Base-by-base conservation (phyloP, 2,113 vertebrate genomes). In the Equus quagga region DNA sequence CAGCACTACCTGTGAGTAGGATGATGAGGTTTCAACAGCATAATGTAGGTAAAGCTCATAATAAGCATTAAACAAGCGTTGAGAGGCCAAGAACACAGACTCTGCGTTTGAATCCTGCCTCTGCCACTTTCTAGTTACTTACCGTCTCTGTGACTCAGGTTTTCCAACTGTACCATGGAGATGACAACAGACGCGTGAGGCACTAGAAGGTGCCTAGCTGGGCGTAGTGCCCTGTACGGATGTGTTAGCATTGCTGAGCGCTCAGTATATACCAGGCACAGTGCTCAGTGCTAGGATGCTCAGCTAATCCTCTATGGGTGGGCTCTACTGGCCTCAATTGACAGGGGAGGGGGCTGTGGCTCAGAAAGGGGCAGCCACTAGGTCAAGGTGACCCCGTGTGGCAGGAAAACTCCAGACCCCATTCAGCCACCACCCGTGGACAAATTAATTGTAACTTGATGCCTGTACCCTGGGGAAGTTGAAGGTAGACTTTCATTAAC, bases 341-440 rank as follows among this genome's bases (percentile, higher is more conserved):
- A n/a, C 33, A 79, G 69, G 12, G 23, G 23, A 54, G 24, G 14
- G 33, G 67, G 14, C 65, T 76, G 76, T 13, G n/a, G 36, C 60
- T 76, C 72, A 49, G 31, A 51, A 5, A 80, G 46, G 28, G 21
- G 15, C 1, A 36, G 11, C 84, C 58, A 24, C 80, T 23, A 44
- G n/a, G 78, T 62, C 88, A 96, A 96, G 95, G 95, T 96, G 84
- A 96, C 79, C 67, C 69, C 26, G 33, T 19, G 51, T 44, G 31
- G 82, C 75, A 51, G 96, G 69, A 28, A 41, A 95, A n/a, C n/a
- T 56, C 70, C 88, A 64, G 75, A 41, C n/a, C 67, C 2, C 1
- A 12, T 24, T 79, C 54, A 83, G 46, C 91, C 44, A 75, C 90
- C 28, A 51, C 87, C 81, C 58, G 0, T 15, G 28, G 82, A 91